Base-by-base conservation (phyloP, 1,140 invertebrate species). In the Drosophila cardini region DNA sequence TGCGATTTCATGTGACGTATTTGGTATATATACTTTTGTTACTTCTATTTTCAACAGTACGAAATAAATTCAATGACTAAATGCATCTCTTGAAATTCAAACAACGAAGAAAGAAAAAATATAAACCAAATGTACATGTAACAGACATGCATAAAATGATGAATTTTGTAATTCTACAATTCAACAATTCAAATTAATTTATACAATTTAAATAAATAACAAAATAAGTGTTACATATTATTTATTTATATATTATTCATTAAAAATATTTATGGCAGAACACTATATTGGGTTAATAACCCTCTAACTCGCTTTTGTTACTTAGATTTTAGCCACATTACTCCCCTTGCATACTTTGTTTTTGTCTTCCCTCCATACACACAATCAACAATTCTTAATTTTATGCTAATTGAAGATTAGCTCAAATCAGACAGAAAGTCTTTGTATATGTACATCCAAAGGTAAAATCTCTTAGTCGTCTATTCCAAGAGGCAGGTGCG, bases 401-500 rank as follows among this genome's bases (percentile, higher is more conserved):
- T 42, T 65, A 65, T 18, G 32, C 57, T 63, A 48, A 70, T 46
- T 26, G 36, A 56, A 64, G 42, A 61, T 64, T 46, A 65, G 42
- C 50, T 42, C 42, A 76, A 55, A 63, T 48, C 68, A 52, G 53
- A 13, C 40, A 21, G 55, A 40, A 16, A 15, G 21, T n/a, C 15
- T 62, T 36, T 32, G 38, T 62, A 7, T 80, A 80, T 80, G 38
- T 80, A 80, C 72, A 83, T 56, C 1, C 16, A 69, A 65, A 62
- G 55, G 76, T 45, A 1, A 73, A 7, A 4, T 6, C 1, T 32
- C 11, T 26, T 36, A 4, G 7, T 52, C 48, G 85, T 90, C 61
- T 91, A 87, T 91, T 93, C 95, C 93, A 83, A 94, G 92, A 96
- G 92, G 77, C 95, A 95, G n/a, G 96, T 96, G 64, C 95, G 93